Evolutionary conservation across 2,888 invertebrate genomes (phyloP), one percentile per base, ranked within the genome.

Genomic region (Chironomus riparius): DNA sequence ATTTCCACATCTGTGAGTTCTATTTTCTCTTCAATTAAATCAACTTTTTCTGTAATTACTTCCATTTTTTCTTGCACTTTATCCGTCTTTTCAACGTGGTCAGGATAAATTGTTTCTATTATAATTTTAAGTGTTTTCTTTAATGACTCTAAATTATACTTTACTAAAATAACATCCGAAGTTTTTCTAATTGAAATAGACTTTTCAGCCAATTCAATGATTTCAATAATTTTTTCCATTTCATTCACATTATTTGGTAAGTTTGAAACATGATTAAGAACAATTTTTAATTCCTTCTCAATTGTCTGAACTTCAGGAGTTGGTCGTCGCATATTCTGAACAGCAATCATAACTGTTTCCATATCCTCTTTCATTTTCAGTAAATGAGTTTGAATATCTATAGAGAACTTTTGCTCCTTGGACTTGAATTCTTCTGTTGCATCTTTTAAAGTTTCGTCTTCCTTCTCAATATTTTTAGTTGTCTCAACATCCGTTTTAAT

Each of bases 261-360:
- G 62, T 83, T 82, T 68, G 84, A 81, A 28, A 85, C 83, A 76
- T 84, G 83, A 76, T 83, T 79, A 47, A 84, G 82, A 12, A 84
- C 80, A 18, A 76, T 73, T n/a, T 69, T 69, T 15, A 69, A 47
- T 69, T 69, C 61, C 13, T 72, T 21, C 75, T 78, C 79, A 48
- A 78, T 68, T 12, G 77, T 78, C 76, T 78, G 70, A 68, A 77
- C 69, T 22, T 79, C 77, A 61, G 81, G 81, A 48, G 82, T 78
- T 1, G 81, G 79, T 47, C 73, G 70, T 78, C 79, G 50, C 72
- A 78, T 78, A 78, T 79, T 71, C 69, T 77, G 76, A 77, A 79
- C 78, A 1, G 78, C 78, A 56, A 80, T 77, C 77, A 79, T 79
- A 2, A 78, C 69, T 1, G 77, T 76, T 38, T 79, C 76, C 28